Percentiles rank a stretch among this genome's conserved stretches.
phyloP scores from a whole-genome alignment of 2,888 invertebrate genomes.

The Harpagoxenus sublaevis region DNA sequence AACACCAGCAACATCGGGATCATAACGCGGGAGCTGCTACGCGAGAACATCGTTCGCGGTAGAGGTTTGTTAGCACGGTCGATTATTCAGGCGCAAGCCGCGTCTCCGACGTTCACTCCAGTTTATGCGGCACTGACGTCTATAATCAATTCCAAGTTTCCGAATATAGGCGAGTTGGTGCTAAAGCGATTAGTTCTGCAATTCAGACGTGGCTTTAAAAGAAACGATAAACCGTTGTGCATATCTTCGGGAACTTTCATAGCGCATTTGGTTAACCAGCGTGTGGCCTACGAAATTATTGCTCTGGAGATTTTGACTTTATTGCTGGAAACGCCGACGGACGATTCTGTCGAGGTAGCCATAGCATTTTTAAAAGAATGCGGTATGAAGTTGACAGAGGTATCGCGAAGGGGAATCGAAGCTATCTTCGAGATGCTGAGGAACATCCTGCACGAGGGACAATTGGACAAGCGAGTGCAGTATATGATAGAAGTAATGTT shows the following conservation, averaged over 20 bases:
- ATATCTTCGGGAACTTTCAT: conserved; percentile 97
- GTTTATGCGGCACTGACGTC: conserved; percentile 98
- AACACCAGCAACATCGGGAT: conserved; percentile 97
- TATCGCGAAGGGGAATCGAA: conserved; percentile 90
- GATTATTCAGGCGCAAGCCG: conserved; percentile 98
- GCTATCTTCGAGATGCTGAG: conserved; percentile 98
- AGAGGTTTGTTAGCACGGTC: conserved; percentile 97
- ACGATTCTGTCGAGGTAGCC: conserved; percentile 99
- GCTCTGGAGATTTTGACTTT: conserved; percentile 97
- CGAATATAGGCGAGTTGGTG: conserved; percentile 97
- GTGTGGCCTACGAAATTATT: conserved; percentile 98
- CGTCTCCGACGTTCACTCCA: conserved; percentile 98
- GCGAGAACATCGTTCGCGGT: conserved; percentile 98
- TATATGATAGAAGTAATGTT: conserved; percentile 98
- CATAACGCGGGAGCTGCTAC: conserved; percentile 96
- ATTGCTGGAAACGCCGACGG: conserved; percentile 97
- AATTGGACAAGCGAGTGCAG: conserved; percentile 96
- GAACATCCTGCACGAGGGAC: conserved; percentile 97
- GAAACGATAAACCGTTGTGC: conserved; percentile 97
- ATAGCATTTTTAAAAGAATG: conserved; percentile 98
- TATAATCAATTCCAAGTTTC: conserved; percentile 98
- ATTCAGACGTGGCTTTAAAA: conserved; percentile 96
- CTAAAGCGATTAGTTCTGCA: conserved; percentile 96
- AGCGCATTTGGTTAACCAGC: conserved; percentile 98
- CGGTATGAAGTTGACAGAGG: conserved; percentile 97